Evolutionary conservation across 2,797 vertebrate genomes (phyloP), one percentile per base, ranked within the genome.

Genomic region (Heteromormyrus szaboi): DNA sequence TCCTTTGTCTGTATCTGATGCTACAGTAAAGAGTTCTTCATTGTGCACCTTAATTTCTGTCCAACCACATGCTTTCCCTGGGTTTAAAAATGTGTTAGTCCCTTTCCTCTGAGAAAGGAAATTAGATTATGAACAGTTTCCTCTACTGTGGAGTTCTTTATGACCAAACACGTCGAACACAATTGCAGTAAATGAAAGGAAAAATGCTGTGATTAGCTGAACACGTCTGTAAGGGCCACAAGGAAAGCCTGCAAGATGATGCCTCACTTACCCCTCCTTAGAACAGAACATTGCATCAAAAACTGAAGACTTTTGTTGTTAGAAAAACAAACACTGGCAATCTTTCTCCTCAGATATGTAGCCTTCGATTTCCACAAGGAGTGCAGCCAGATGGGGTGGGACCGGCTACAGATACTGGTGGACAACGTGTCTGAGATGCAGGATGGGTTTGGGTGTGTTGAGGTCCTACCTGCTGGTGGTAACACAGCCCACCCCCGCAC

Each of bases 331-430:
- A n/a, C n/a, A n/a, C n/a, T n/a, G n/a, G n/a, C n/a, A n/a, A n/a
- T n/a, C 44, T 84, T 84, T 46, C 2, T 59, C 88, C 90, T 37
- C 91, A 99, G 98, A 89, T 99, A 99, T 0, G 19, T 98, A 89
- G 97, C 98, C 0, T 99, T 99, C 93, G 98, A 99, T 93, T 99
- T 99, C 93, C 98, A 99, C 90, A 99, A 99, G 92, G 98, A 99
- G 92, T 99, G 98, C 94, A 98, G 97, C 90, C 95, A 94, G n/a
- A 98, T 99, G 98, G 95, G 98, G 85, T 99, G 98, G 98, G 97
- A 99, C 91, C 96, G 98, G 2, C 96, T 99, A 3, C 97, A 97
- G 90, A 96, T 99, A 90, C 92, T 99, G 88, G 37, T 99, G 93
- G 97, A 99, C 93, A 95, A 92, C 50, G 96, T 99, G 2, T 93